Conservation (phyloP, 2,797 vertebrate genomes). For the Leptodactylus fallax region DNA sequence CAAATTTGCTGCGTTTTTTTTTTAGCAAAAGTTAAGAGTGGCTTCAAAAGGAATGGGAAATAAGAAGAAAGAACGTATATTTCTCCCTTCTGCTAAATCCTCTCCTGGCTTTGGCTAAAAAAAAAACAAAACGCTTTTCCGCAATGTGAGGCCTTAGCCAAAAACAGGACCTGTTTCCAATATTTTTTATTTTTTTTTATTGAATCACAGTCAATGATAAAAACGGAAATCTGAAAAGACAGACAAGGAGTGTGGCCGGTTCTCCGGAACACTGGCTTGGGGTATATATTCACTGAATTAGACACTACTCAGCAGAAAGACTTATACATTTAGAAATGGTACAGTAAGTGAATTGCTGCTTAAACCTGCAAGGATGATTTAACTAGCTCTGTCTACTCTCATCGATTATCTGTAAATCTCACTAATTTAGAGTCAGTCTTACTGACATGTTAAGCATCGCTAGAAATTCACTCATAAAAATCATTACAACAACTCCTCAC, state of each 20-base stretch:
- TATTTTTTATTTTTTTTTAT: background rate
- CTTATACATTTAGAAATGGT: conserved; percentile 52
- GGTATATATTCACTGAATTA: conserved; percentile 33
- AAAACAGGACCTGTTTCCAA: too few relatives aligned
- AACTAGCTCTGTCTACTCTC: conserved; percentile 52
- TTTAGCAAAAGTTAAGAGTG: too few relatives aligned
- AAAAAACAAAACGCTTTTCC: too few relatives aligned
- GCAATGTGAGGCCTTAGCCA: too few relatives aligned
- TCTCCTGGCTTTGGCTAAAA: too few relatives aligned
- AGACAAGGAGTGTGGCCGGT: background rate
- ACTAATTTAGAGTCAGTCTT: conserved; percentile 53
- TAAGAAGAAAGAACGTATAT: too few relatives aligned
- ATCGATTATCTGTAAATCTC: conserved; percentile 61
- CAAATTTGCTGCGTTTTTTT: too few relatives aligned
- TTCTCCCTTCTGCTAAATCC: too few relatives aligned
- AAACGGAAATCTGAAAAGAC: background rate
- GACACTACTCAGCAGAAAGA: conserved; percentile 38
- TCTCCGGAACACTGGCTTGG: background rate
- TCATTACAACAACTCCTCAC: conserved; percentile 33
- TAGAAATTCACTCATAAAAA: conserved; percentile 52
- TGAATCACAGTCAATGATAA: background rate
- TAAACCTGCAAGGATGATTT: conserved; percentile 60
- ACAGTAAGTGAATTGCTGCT: conserved; percentile 61
- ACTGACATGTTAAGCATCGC: conserved; percentile 52
- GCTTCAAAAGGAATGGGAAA: too few relatives aligned